These are phyloP conservation scores for Myrmophylax atrothorax DNA, from an alignment of 2,113 vertebrate species.

Conservation along the genomic window DNA sequence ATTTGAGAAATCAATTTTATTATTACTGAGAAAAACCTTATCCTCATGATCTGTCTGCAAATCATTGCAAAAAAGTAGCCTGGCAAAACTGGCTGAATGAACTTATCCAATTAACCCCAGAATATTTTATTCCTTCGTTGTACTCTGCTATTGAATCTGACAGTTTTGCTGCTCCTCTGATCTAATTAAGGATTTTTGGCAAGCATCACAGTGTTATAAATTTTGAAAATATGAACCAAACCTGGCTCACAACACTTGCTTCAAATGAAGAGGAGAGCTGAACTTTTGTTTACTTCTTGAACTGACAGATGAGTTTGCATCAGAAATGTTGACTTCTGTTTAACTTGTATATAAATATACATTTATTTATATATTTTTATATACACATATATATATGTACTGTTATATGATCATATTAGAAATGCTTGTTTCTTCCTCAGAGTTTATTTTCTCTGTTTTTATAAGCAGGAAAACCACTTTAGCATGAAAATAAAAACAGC, in stretches of 20 bases:
- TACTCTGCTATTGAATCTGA: slow-evolving; percentile 52
- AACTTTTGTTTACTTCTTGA: slow-evolving; percentile 41
- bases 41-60: slow-evolving; percentile 58
- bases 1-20: slow-evolving; percentile 55
- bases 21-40: slow-evolving; percentile 51
- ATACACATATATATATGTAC: neutral
- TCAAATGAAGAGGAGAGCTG: slow-evolving; percentile 39
- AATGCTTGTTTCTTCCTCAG: neutral
- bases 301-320: slow-evolving; percentile 31
- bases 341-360: neutral
- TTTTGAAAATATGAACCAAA: slow-evolving; percentile 54
- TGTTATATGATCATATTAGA: neutral
- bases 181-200: slow-evolving; percentile 68
- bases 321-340: neutral
- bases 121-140: slow-evolving; percentile 69
- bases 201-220: slow-evolving; percentile 39
- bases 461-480: neutral
- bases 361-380: neutral
- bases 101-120: slow-evolving; percentile 68
- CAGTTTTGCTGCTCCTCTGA: slow-evolving; percentile 55
- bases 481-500: neutral
- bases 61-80: slow-evolving; percentile 65
- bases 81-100: slow-evolving; percentile 67
- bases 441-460: neutral
- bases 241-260: slow-evolving; percentile 24